Percentiles rank a stretch among this genome's conserved stretches.
Conservation (phyloP, 2,113 vertebrate species). For the Leucoraja erinaceus region DNA sequence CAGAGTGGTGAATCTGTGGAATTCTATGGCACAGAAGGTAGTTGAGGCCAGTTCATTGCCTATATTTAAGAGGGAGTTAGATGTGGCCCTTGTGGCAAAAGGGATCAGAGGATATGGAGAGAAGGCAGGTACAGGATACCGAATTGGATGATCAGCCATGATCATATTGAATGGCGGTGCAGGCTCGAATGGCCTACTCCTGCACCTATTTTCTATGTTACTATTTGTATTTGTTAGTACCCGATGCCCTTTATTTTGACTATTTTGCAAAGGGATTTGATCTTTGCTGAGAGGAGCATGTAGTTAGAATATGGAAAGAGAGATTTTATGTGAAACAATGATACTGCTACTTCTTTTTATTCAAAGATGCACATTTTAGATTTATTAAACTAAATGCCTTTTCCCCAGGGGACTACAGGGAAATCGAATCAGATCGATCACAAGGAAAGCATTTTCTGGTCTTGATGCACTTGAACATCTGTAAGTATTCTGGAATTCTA, state of each 20-base stretch:
- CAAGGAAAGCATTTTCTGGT: constrained; percentile 91
- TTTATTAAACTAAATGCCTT: constrained; percentile 29
- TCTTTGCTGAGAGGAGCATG: not conserved
- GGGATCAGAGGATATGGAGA: too few relatives aligned
- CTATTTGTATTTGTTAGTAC: not conserved
- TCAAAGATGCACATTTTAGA: not conserved
- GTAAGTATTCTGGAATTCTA: constrained; percentile 64
- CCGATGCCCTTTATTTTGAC: not conserved
- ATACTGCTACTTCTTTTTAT: not conserved
- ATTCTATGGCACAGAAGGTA: too few relatives aligned
- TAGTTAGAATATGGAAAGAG: not conserved
- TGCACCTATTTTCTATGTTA: too few relatives aligned
- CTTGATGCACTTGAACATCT: constrained; percentile 84
- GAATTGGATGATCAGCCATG: too few relatives aligned
- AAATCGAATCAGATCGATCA: constrained; percentile 89
- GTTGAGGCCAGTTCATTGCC: too few relatives aligned
- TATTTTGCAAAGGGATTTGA: not conserved
- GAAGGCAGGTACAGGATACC: too few relatives aligned
- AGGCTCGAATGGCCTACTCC: too few relatives aligned
- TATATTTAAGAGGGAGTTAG: too few relatives aligned
- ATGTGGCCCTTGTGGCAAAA: too few relatives aligned
- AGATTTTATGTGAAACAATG: too few relatives aligned
- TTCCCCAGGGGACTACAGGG: constrained; percentile 77
- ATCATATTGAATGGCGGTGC: too few relatives aligned
- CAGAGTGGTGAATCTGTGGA: too few relatives aligned